Evolutionary conservation across 2,113 vertebrate genomes (phyloP).

Genomic region (Erpornis zantholeuca): DNA sequence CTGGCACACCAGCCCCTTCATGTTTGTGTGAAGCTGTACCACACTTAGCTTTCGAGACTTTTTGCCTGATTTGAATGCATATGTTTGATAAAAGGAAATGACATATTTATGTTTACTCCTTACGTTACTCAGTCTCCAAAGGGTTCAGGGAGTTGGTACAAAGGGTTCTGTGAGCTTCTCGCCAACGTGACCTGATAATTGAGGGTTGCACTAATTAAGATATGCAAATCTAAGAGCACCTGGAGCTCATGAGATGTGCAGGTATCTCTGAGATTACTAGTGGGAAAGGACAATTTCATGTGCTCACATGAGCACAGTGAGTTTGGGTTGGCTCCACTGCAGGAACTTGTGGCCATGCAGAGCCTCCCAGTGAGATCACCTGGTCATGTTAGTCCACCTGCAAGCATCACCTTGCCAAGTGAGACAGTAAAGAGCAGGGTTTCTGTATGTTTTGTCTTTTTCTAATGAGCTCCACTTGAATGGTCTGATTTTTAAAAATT

Average conservation of each 20-base stretch:
- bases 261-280: neutral
- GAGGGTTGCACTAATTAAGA: neutral
- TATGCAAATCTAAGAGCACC: neutral
- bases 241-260: neutral
- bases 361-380: neutral
- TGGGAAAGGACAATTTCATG: neutral
- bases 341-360: neutral
- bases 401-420: neutral
- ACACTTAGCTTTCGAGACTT: neutral
- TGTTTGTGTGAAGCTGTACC: slow-evolving; percentile 20
- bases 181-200: neutral
- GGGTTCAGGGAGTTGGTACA: neutral
- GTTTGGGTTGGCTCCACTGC: neutral
- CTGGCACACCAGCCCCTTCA: neutral
- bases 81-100: slow-evolving; percentile 13
- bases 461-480: neutral
- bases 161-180: neutral
- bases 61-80: slow-evolving; percentile 30
- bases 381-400: neutral
- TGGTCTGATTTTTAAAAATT: rapidly evolving
- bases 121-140: neutral
- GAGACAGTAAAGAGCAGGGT: neutral
- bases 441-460: neutral
- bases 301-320: rapidly evolving
- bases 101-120: slow-evolving; percentile 19